Percentiles rank a stretch among this genome's conserved stretches.
phyloP scores from a whole-genome alignment of 2,888 invertebrate species.

The Drosophila eohydei region DNA sequence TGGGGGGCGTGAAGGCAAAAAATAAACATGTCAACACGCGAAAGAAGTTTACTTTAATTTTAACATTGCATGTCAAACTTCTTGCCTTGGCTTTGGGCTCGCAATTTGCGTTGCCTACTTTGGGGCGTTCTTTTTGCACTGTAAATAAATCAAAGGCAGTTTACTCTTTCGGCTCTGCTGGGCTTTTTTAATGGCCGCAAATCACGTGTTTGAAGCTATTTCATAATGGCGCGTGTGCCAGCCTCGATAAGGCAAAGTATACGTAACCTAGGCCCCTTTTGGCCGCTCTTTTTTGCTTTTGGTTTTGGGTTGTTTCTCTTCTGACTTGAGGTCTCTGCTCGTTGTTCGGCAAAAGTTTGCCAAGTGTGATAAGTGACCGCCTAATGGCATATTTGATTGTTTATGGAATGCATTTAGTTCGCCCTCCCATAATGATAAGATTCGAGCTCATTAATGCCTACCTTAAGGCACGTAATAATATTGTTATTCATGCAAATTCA shows the following conservation, averaged over 20 bases:
- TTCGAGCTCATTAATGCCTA: constrained; percentile 46
- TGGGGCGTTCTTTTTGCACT: constrained; percentile 26
- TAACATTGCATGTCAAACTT: constrained; percentile 76
- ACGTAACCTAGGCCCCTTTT: constrained; percentile 18
- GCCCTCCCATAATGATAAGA: constrained; percentile 36
- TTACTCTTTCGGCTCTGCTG: constrained; percentile 46
- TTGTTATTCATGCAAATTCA: constrained; percentile 32
- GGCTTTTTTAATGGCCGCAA: constrained; percentile 70
- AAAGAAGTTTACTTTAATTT: constrained; percentile 76
- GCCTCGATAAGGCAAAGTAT: constrained; percentile 59
- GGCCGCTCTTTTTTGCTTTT: not conserved
- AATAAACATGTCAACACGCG: constrained; percentile 73
- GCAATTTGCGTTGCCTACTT: constrained; percentile 45
- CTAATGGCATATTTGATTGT: constrained; percentile 61
- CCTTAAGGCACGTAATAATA: constrained; percentile 23
- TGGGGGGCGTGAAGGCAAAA: constrained; percentile 23
- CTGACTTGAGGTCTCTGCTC: constrained; percentile 21
- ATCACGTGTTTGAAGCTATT: constrained; percentile 64
- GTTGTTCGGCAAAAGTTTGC: constrained; percentile 48
- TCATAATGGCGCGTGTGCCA: constrained; percentile 56
- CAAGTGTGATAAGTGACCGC: constrained; percentile 74
- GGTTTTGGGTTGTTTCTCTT: not conserved
- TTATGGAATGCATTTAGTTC: constrained; percentile 54
- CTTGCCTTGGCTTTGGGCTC: constrained; percentile 48
- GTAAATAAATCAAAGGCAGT: constrained; percentile 75